Conservation (phyloP, 2,113 vertebrate genomes). For the Cheilinus undulatus region DNA sequence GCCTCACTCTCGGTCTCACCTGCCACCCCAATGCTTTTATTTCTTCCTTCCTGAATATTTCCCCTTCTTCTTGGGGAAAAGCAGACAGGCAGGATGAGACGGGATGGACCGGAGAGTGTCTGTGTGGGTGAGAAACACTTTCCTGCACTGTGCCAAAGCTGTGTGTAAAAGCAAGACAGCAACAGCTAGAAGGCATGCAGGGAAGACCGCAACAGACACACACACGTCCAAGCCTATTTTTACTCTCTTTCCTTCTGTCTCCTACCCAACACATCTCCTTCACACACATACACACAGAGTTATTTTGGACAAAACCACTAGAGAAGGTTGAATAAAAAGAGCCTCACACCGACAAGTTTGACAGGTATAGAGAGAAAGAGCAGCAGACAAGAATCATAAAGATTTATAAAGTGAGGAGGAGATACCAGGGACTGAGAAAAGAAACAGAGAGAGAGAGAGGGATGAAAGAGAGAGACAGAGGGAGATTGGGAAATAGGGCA, state of each 20-base stretch:
- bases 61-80: slow-evolving; percentile 1
- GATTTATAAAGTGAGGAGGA: slow-evolving; percentile 38
- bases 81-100: slow-evolving; percentile 3
- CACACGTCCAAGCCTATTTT: slow-evolving; percentile 39
- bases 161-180: slow-evolving; percentile 25
- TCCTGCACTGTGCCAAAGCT: slow-evolving; percentile 15
- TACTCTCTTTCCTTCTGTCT: slow-evolving; percentile 30
- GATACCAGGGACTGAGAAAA: slow-evolving; percentile 24
- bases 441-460: background rate
- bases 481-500: slow-evolving; percentile 28
- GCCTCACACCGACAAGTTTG: slow-evolving; percentile 37
- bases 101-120: background rate
- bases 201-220: slow-evolving; percentile 34
- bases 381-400: slow-evolving; percentile 39
- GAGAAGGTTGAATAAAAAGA: slow-evolving; percentile 35
- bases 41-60: slow-evolving; percentile 17
- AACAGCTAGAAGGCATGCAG: slow-evolving; percentile 48
- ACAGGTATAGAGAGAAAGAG: slow-evolving; percentile 51
- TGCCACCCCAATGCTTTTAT: background rate
- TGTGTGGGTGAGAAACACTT: background rate
- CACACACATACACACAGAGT: slow-evolving; percentile 4
- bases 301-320: slow-evolving; percentile 57
- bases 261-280: background rate
- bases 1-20: background rate
- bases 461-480: slow-evolving; percentile 36